Evolutionary conservation across 1,140 invertebrate genomes (phyloP), one percentile per base, ranked within the genome.

Genomic region (Portunus trituberculatus): DNA sequence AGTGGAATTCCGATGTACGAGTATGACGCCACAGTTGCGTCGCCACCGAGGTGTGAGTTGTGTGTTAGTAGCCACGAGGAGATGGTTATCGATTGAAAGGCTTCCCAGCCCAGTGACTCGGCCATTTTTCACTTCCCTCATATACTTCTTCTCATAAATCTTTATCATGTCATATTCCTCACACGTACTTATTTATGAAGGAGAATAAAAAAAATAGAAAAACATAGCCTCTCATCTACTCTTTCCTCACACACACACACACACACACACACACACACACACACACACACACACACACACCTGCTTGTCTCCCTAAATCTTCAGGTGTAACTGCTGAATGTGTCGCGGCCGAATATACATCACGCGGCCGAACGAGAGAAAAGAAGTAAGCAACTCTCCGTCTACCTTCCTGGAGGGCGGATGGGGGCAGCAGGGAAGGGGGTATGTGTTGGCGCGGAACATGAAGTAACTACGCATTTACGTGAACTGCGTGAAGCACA

Each of bases 211-310:
- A 59, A 59, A 59, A 59, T 0, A 59, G 12, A 59, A 59, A 59
- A 59, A 14, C 3, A 59, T 39, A 39, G 39, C 39, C 76, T 82
- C 76, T 82, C 76, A 25, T 28, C 31, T 32, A 32, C 86, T 39
- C 86, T 7, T 45, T 14, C 86, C 87, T 4, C 3, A 46, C 87
- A 46, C 39, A 89, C 39, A 28, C 87, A 89, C 87, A 89, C 87
- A 45, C 29, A 46, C 32, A 89, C 88, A 14, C 88, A 45, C 45
- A 48, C 87, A 46, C 87, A 89, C 39, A 89, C 87, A 89, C 87
- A 89, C 87, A 89, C 45, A 89, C 45, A 89, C 45, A 89, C 87
- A 46, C 88, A 90, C 88, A 90, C 88, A 48, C 88, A 48, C 88
- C n/a, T 48, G 87, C 46, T n/a, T 46, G 48, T 91, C 46, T 59